Evolutionary conservation across 2,797 vertebrate genomes (phyloP).

Genomic region (Ficedula albicollis): DNA sequence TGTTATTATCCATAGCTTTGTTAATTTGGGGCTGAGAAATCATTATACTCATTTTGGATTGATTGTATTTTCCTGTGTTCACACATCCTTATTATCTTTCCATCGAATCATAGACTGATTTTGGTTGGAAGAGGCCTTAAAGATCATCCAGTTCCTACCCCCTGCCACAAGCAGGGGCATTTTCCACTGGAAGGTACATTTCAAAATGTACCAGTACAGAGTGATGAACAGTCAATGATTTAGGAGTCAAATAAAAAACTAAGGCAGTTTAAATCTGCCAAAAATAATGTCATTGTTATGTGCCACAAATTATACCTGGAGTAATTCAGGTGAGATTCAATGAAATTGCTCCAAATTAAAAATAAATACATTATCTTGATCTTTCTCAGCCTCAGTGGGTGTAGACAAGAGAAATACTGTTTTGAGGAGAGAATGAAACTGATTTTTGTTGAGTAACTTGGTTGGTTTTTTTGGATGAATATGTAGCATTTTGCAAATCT

Average conservation of each 20-base stretch:
- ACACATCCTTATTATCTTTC: neutral
- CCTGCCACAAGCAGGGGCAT: neutral
- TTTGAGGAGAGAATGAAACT: neutral
- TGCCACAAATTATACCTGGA: neutral
- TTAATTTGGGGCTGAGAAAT: neutral
- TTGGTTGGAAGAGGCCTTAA: neutral
- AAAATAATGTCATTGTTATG: neutral
- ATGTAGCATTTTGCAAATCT: slow-evolving; percentile 25
- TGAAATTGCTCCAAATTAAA: neutral
- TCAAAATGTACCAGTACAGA: neutral
- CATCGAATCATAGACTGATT: rapidly evolving
- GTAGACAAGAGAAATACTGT: neutral
- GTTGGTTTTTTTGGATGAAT: neutral
- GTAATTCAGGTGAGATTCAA: neutral
- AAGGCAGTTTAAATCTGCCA: neutral
- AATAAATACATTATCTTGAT: neutral
- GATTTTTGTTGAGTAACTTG: neutral
- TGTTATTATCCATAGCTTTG: neutral
- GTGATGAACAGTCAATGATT: neutral
- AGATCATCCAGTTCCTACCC: neutral
- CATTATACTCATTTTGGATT: neutral
- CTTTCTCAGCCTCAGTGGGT: neutral
- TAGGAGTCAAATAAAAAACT: neutral
- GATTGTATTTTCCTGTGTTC: neutral
- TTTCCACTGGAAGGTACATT: neutral